Evolutionary conservation across 2,113 vertebrate species (phyloP).

Genomic region (Bubo scandiacus): DNA sequence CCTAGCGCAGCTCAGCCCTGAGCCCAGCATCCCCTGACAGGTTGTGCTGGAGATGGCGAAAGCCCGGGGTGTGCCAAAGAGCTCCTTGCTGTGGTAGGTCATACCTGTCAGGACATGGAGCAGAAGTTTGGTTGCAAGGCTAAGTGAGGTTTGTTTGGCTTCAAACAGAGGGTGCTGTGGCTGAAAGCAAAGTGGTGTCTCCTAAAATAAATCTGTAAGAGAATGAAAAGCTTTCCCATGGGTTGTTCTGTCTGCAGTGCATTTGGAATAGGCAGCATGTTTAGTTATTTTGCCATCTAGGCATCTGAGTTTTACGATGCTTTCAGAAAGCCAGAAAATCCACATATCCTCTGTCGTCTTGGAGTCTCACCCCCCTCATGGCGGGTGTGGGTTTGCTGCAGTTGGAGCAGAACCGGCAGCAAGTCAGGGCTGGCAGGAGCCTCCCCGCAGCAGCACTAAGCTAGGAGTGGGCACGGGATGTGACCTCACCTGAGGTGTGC

Average conservation of each 20-base stretch:
- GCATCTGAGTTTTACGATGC: background rate
- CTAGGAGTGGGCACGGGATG: background rate
- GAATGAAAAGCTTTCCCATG: background rate
- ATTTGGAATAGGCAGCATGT: background rate
- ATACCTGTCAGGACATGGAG: rapidly evolving
- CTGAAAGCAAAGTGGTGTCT: background rate
- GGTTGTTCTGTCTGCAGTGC: background rate
- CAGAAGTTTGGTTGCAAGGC: no score
- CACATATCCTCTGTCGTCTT: background rate
- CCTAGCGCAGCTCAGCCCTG: background rate
- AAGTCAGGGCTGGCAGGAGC: background rate
- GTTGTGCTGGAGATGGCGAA: background rate
- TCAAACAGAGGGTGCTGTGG: background rate
- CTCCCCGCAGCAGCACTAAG: background rate
- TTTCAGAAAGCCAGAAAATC: background rate
- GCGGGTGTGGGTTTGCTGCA: background rate
- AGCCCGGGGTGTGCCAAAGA: rapidly evolving
- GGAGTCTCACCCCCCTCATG: rapidly evolving
- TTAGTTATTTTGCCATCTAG: background rate
- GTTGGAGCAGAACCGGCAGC: background rate
- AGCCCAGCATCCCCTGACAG: rapidly evolving
- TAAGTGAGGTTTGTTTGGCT: background rate
- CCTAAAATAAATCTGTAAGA: no score
- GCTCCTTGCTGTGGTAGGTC: background rate
- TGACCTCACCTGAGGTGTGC: background rate